These are phyloP conservation scores for Rhynchonycteris naso DNA, from an alignment of 2,797 vertebrate species.

Conservation along the genomic window DNA sequence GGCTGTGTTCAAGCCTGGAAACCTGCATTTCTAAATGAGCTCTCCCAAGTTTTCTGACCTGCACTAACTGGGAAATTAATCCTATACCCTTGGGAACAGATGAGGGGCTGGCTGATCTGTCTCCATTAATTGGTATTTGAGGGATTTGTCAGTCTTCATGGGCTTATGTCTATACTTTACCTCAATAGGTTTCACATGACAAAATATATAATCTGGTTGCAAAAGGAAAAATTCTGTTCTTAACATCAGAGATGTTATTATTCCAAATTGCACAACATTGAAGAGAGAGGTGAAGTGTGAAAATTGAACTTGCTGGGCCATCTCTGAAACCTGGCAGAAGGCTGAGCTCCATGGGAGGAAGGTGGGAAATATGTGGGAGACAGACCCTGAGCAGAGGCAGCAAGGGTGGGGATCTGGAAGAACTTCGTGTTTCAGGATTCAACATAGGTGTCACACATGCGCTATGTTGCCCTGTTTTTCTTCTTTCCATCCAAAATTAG, in stretches of 20 bases:
- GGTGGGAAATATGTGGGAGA: background rate
- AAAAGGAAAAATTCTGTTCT: slow-evolving; percentile 36
- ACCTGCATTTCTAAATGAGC: background rate
- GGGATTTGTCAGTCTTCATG: background rate
- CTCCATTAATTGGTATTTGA: background rate
- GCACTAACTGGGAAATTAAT: background rate
- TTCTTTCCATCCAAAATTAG: background rate
- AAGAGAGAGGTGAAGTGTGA: slow-evolving; percentile 12
- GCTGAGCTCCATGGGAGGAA: background rate
- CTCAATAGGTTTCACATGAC: background rate
- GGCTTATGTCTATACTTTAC: background rate
- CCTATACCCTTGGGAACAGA: background rate
- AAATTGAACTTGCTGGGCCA: background rate
- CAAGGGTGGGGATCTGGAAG: background rate
- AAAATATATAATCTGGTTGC: background rate
- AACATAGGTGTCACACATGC: background rate
- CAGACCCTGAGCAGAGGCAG: background rate
- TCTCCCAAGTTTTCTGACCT: background rate
- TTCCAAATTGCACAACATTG: background rate
- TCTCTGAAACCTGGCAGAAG: background rate
- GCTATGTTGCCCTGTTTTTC: background rate
- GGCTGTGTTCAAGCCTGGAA: background rate
- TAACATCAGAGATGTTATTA: slow-evolving; percentile 26
- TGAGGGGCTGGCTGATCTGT: background rate
- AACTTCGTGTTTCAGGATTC: background rate